Conservation (phyloP, 1,140 invertebrate genomes). For the Drosophila nikananu region DNA sequence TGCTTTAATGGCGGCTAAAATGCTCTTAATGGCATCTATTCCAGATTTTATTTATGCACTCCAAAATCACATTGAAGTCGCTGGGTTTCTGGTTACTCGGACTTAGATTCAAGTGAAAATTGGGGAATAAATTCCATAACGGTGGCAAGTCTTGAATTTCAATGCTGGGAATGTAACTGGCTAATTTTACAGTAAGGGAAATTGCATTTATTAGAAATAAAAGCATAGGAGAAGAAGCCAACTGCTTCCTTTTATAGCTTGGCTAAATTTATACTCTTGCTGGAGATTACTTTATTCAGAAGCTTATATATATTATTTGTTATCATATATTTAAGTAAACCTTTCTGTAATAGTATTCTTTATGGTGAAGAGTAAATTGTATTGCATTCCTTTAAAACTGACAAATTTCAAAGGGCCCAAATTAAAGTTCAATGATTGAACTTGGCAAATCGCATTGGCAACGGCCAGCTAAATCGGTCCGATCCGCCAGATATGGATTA, state of each 20-base stretch:
- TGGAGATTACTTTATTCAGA: not conserved
- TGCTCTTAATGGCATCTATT: conserved; percentile 80
- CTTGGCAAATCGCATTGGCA: not conserved
- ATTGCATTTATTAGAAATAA: conserved; percentile 4
- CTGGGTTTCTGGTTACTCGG: not conserved
- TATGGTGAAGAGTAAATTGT: not conserved
- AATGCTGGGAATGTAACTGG: not conserved
- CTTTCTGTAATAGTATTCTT: too few species aligned
- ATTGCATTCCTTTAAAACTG: not conserved
- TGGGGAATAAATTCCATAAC: conserved; percentile 14
- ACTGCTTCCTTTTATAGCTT: not conserved
- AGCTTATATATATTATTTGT: not conserved
- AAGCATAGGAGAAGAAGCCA: not conserved
- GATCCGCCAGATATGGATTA: conserved; percentile 15
- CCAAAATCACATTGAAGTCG: conserved; percentile 70
- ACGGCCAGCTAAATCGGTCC: not conserved
- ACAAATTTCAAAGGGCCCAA: not conserved
- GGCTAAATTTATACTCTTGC: not conserved
- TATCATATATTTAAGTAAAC: not conserved
- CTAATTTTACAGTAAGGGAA: not conserved
- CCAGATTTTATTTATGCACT: conserved; percentile 83
- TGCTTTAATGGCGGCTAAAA: conserved; percentile 81
- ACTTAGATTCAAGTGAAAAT: conserved; percentile 12
- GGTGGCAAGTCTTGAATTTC: not conserved
- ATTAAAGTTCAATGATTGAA: not conserved